Percentiles rank a stretch among this genome's conserved stretches.
These are phyloP conservation scores for Nothura maculosa DNA, from an alignment of 2,797 vertebrate genomes.

Conservation along the genomic window DNA sequence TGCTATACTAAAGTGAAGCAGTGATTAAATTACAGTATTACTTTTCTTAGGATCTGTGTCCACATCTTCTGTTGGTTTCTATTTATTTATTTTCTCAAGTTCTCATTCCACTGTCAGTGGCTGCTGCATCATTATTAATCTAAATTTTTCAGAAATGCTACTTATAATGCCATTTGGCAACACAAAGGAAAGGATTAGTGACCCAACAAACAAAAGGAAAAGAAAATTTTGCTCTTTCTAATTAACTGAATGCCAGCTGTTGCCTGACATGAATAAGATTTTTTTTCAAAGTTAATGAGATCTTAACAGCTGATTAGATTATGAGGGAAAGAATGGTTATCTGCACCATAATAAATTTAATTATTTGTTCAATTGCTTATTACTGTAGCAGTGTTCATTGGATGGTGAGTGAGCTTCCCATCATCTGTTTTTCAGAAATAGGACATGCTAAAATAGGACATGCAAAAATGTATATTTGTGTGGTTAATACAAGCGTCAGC, in stretches of 20 bases:
- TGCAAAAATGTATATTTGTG: slow-evolving; percentile 25
- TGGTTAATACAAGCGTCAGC: not conserved
- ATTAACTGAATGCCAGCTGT: slow-evolving; percentile 22
- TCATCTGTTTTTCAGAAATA: not conserved
- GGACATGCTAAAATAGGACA: not conserved
- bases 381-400: not conserved
- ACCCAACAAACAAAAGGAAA: not conserved
- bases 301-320: not conserved
- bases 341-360: slow-evolving; percentile 26
- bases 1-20: not conserved
- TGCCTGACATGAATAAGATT: slow-evolving; percentile 16
- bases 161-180: not conserved
- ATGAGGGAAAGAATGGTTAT: slow-evolving; percentile 19
- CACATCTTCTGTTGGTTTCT: not conserved
- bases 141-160: not conserved
- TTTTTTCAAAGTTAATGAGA: slow-evolving; percentile 16
- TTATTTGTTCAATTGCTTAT: slow-evolving; percentile 32
- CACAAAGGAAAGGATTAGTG: not conserved
- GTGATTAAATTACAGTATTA: not conserved
- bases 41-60: not conserved
- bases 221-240: slow-evolving; percentile 11
- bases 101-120: not conserved
- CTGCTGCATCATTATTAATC: not conserved
- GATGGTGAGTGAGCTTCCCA: not conserved
- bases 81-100: not conserved